Conservation (phyloP, 2,797 vertebrate genomes). For the Anableps anableps region DNA sequence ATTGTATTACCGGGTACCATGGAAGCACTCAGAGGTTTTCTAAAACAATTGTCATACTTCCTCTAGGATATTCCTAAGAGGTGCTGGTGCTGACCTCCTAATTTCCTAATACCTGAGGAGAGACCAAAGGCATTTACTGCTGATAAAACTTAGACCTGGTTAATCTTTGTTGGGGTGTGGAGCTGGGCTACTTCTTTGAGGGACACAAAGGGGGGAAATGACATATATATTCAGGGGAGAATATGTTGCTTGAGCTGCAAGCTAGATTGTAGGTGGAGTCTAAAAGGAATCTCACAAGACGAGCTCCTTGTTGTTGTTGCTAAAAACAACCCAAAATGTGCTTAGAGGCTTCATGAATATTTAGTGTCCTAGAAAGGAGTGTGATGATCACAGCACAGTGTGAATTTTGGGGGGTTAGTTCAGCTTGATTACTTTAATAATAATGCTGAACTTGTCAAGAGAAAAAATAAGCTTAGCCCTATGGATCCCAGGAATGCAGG, state of each 20-base stretch:
- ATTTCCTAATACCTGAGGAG: conserved; percentile 28
- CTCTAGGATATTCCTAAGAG: conserved; percentile 24
- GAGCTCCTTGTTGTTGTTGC: conserved; percentile 40
- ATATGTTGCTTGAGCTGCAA: conserved; percentile 34
- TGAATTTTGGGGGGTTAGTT: conserved; percentile 38
- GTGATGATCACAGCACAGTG: conserved; percentile 19
- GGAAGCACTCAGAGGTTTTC: conserved; percentile 7
- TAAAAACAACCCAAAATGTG: conserved; percentile 51
- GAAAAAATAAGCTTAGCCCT: conserved; percentile 24
- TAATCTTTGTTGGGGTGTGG: conserved; percentile 40
- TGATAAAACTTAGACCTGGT: conserved; percentile 39
- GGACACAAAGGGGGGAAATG: conserved; percentile 35
- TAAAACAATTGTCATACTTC: background rate
- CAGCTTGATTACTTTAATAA: conserved; percentile 47
- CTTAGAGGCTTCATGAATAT: conserved; percentile 67
- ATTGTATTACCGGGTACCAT: conserved; percentile 34
- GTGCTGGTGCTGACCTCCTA: conserved; percentile 32
- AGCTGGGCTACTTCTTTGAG: conserved; percentile 37
- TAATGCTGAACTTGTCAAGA: conserved; percentile 41
- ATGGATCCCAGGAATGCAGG: background rate
- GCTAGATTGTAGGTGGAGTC: conserved; percentile 31
- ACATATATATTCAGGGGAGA: conserved; percentile 63
- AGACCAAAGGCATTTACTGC: conserved; percentile 34
- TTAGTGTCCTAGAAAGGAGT: conserved; percentile 55
- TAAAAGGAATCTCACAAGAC: conserved; percentile 61